Percentiles rank a stretch among this genome's conserved stretches.
Conservation (phyloP, 2,888 invertebrate genomes). For the Gasteruption jaculator region DNA sequence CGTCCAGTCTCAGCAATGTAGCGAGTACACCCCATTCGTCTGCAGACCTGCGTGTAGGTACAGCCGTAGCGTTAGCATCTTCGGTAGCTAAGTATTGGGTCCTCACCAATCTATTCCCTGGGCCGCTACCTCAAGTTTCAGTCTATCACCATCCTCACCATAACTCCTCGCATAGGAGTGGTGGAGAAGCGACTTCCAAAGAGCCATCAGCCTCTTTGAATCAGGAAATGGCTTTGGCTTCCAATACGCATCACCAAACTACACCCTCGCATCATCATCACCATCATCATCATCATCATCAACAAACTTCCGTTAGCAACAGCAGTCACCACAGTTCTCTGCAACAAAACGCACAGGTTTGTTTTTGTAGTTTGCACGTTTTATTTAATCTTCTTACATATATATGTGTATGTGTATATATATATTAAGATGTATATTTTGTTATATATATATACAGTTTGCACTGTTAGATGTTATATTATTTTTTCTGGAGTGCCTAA, state of each 20-base stretch:
- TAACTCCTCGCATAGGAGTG: conserved; percentile 58
- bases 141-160: conserved; percentile 58
- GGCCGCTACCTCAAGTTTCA: conserved; percentile 71
- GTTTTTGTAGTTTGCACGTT: conserved; percentile 37
- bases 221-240: conserved; percentile 45
- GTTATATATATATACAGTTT: no score
- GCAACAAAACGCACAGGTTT: conserved; percentile 47
- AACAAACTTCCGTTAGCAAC: conserved; percentile 40
- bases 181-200: conserved; percentile 43
- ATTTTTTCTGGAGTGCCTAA: no score
- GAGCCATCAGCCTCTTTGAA: conserved; percentile 38
- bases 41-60: conserved; percentile 50
- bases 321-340: conserved; percentile 42
- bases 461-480: no score
- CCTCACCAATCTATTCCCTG: conserved; percentile 75
- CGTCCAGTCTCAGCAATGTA: conserved; percentile 46
- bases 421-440: no score
- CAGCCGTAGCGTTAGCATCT: conserved; percentile 63
- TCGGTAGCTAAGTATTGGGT: conserved; percentile 82
- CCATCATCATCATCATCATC: conserved; percentile 42
- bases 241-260: conserved; percentile 41
- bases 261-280: conserved; percentile 41
- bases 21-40: conserved; percentile 44
- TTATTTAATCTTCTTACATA: conserved; percentile 18
- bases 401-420: no score